Evolutionary conservation across 2,888 invertebrate species (phyloP).

Genomic region (Carcina quercana): DNA sequence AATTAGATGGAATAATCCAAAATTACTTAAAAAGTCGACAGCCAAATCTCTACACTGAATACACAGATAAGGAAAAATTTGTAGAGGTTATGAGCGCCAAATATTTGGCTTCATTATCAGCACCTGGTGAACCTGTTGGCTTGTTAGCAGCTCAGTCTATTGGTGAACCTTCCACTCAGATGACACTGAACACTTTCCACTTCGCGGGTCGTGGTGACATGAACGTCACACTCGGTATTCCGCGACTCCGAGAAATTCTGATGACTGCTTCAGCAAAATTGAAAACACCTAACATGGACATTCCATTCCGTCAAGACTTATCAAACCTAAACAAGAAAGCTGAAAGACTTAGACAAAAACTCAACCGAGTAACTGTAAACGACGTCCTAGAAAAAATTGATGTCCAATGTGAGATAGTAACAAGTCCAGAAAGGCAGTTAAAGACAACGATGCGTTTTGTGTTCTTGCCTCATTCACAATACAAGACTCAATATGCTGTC

Average conservation of each 20-base stretch:
- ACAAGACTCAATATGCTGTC: constrained; percentile 82
- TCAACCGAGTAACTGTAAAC: constrained; percentile 85
- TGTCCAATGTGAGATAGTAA: constrained; percentile 74
- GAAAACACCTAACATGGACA: constrained; percentile 97
- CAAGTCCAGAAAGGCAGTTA: constrained; percentile 71
- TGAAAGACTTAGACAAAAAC: constrained; percentile 79
- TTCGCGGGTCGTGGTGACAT: constrained; percentile 99
- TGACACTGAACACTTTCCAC: constrained; percentile 99
- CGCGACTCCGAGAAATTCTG: constrained; percentile 95
- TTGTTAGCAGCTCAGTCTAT: constrained; percentile 97
- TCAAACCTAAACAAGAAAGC: constrained; percentile 71
- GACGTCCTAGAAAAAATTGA: constrained; percentile 85
- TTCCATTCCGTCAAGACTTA: constrained; percentile 80
- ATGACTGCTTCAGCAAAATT: constrained; percentile 96
- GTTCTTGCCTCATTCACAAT: constrained; percentile 83
- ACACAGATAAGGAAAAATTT: constrained; percentile 68
- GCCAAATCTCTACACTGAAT: constrained; percentile 30
- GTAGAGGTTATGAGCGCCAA: constrained; percentile 84
- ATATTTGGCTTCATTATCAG: constrained; percentile 83
- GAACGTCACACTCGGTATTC: constrained; percentile 99
- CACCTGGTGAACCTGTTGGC: constrained; percentile 97
- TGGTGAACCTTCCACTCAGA: constrained; percentile 99
- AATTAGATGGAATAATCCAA: constrained; percentile 79
- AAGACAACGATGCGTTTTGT: constrained; percentile 80
- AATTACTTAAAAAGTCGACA: constrained; percentile 70